Evolutionary conservation across 1,140 invertebrate genomes (phyloP).

Genomic region (Drosophila sucinea): DNA sequence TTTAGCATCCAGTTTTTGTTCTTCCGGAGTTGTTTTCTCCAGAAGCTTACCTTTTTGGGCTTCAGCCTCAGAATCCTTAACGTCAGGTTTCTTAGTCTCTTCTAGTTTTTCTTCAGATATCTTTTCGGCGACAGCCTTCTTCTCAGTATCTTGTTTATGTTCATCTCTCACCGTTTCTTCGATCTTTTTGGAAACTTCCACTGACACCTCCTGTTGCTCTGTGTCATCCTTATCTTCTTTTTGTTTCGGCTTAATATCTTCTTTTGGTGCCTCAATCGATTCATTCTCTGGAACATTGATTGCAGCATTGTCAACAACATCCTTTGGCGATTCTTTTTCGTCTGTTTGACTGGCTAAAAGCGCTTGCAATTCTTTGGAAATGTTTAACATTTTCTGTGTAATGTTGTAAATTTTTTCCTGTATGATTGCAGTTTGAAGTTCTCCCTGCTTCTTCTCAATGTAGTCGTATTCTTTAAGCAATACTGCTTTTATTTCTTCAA

Average conservation of each 20-base stretch:
- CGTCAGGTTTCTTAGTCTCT: too few species aligned
- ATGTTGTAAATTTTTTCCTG: constrained; percentile 47
- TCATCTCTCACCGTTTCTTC: too few species aligned
- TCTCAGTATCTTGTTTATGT: too few species aligned
- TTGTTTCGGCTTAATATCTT: background rate
- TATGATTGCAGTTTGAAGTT: constrained; percentile 27
- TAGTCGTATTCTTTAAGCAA: constrained; percentile 56
- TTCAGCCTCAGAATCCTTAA: too few species aligned
- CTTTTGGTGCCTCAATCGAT: background rate
- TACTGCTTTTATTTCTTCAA: constrained; percentile 50
- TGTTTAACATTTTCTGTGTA: constrained; percentile 40
- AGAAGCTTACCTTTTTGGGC: too few species aligned
- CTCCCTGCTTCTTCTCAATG: constrained; percentile 47
- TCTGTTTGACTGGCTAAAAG: constrained; percentile 1
- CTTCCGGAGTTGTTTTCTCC: too few species aligned
- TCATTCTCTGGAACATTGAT: background rate
- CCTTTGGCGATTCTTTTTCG: background rate
- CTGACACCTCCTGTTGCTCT: too few species aligned
- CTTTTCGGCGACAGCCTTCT: too few species aligned
- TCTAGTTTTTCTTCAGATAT: too few species aligned
- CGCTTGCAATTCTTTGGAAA: constrained; percentile 47
- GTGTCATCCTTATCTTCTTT: background rate
- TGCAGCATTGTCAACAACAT: constrained; percentile 11
- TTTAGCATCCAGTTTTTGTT: too few species aligned
- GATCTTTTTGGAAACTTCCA: too few species aligned